A percentile compares a stretch with the other conserved stretches of the same genome.
Conservation (phyloP, 2,888 invertebrate genomes). For the Epinotia bilunana region DNA sequence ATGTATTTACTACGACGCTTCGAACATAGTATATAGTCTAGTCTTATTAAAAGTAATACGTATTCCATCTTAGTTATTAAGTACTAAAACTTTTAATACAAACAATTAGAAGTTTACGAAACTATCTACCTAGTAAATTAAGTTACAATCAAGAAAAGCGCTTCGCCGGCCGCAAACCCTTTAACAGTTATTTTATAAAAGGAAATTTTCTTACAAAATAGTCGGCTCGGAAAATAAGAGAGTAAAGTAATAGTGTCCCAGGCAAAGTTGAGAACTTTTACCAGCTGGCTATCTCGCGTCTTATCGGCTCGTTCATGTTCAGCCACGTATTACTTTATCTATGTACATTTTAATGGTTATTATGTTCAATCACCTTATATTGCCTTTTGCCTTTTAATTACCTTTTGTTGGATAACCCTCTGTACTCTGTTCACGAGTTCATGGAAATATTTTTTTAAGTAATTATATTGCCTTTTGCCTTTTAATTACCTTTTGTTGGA, state of each 20-base stretch:
- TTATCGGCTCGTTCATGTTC: conserved; percentile 49
- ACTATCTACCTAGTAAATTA: conserved; percentile 5
- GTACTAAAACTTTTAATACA: background rate
- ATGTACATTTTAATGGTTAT: conserved; percentile 1
- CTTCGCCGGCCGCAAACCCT: conserved; percentile 43
- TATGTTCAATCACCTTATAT: conserved; percentile 14
- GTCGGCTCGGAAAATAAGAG: conserved; percentile 62
- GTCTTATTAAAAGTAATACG: background rate
- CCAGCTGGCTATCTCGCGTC: conserved; percentile 62
- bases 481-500: too few relatives aligned
- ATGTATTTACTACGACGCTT: too few relatives aligned
- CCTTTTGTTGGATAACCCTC: too few relatives aligned
- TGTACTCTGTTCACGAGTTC: too few relatives aligned
- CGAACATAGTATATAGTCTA: too few relatives aligned
- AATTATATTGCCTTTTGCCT: too few relatives aligned
- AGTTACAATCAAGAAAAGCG: conserved; percentile 28
- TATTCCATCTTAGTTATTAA: background rate
- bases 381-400: too few relatives aligned
- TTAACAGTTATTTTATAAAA: conserved; percentile 55
- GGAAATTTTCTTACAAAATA: conserved; percentile 59
- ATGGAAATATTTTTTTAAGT: too few relatives aligned
- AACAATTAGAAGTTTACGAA: background rate
- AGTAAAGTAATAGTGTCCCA: conserved; percentile 54
- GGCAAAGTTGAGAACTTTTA: conserved; percentile 62
- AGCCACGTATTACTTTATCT: conserved; percentile 27